Conservation (phyloP, 2,888 invertebrate genomes). For the Nemotelus pantherinus region DNA sequence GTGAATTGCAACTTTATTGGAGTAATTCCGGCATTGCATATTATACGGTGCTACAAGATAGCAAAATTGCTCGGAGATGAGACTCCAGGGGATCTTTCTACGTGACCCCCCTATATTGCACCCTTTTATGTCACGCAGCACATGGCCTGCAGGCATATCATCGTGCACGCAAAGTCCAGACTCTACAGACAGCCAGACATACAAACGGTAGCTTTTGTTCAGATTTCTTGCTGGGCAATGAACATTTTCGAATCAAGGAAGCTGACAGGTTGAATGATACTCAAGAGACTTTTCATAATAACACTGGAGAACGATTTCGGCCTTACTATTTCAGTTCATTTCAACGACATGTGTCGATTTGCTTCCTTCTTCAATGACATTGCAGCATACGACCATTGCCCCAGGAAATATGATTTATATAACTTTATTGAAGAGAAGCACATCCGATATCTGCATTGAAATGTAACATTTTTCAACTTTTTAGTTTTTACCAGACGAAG, state of each 20-base stretch:
- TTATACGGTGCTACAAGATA: constrained; percentile 28
- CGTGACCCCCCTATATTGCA: constrained; percentile 30
- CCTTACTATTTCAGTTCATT: constrained; percentile 1
- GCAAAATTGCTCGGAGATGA: constrained; percentile 30
- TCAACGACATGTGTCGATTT: not conserved
- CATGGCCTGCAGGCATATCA: constrained; percentile 1
- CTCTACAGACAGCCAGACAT: no score
- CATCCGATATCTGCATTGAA: no score
- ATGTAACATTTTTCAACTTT: no score
- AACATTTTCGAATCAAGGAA: constrained; percentile 33
- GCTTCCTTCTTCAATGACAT: no score
- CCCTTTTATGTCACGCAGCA: not conserved
- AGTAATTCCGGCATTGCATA: constrained; percentile 30
- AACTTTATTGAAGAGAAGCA: no score
- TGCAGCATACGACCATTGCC: no score
- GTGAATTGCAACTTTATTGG: not conserved
- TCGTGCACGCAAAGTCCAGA: no score
- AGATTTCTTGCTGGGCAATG: not conserved
- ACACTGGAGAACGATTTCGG: not conserved
- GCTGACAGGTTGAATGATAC: constrained; percentile 21
- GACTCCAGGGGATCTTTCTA: constrained; percentile 29
- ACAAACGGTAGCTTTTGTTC: no score
- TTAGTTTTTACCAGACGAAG: no score
- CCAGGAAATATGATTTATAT: no score
- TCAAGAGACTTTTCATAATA: constrained; percentile 26